A percentile compares a stretch with the other conserved stretches of the same genome.
These are phyloP conservation scores for Notodonta dromedarius DNA, from an alignment of 2,888 invertebrate genomes.

Conservation along the genomic window DNA sequence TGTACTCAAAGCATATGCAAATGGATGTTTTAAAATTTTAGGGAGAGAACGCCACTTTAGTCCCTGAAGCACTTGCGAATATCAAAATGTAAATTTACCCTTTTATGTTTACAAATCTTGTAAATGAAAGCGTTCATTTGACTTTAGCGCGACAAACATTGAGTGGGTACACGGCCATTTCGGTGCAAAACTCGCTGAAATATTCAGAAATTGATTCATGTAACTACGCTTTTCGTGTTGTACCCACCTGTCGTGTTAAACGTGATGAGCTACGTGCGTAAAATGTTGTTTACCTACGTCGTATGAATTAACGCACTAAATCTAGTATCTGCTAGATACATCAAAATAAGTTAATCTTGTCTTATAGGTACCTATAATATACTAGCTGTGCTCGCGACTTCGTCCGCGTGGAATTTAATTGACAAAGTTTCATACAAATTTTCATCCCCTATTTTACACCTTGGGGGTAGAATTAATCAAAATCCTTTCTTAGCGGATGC, in stretches of 20 bases:
- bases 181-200: constrained; percentile 31
- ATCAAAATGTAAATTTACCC: constrained; percentile 84
- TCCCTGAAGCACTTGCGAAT: constrained; percentile 81
- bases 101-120: constrained; percentile 83
- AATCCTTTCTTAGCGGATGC: too few relatives aligned
- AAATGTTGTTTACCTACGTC: too few relatives aligned
- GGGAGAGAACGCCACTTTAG: constrained; percentile 80
- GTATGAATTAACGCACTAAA: too few relatives aligned
- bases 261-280: not conserved
- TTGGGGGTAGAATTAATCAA: too few relatives aligned
- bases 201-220: constrained; percentile 33
- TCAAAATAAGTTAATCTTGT: too few relatives aligned
- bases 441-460: too few relatives aligned
- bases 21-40: constrained; percentile 84
- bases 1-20: constrained; percentile 84
- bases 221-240: constrained; percentile 11
- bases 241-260: not conserved
- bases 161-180: constrained; percentile 41
- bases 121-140: constrained; percentile 82
- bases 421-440: too few relatives aligned
- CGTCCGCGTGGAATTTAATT: too few relatives aligned
- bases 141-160: constrained; percentile 63
- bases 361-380: too few relatives aligned
- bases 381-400: too few relatives aligned
- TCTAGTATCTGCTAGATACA: too few relatives aligned